Base-by-base conservation (phyloP, 2,888 invertebrate species). In the Antheraea assamensis region DNA sequence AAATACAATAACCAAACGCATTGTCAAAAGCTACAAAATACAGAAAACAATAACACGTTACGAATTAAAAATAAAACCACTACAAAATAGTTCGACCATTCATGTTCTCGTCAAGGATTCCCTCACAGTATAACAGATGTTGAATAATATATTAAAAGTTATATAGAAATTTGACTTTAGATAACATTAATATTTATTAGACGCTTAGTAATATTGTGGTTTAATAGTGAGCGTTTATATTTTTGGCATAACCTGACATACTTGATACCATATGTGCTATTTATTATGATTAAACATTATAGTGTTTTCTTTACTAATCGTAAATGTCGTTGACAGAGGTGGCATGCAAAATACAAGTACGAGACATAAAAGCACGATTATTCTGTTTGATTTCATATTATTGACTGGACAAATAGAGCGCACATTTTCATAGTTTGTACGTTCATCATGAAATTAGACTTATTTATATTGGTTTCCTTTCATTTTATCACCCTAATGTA, bases 401-500 rank as follows among this genome's bases (percentile, higher is more conserved):
- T 27, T 30, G 17, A 17, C 19, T 64, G 30, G 3, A 5, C 61
- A 64, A 30, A 64, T 30, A 64, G 61, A 64, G 3, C 30, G 27
- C 17, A 17, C 17, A 30, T 30, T 17, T 15, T 27, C 15, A 64
- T 64, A 13, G 61, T 64, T 64, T 17, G 31, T 68, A 68, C n/a
- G 13, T 68, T 10, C n/a, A 35, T 24, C 35, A 35, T 35, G n/a
- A 35, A 68, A 35, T 68, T n/a, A 21, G 31, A 68, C 24, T 30
- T 3, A 31, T 30, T 68, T 68, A 64, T 64, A 35, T 35, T 68
- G 68, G 68, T 10, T 8, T 68, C 35, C 24, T n/a, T 35, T 68
- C 21, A 35, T 49, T 47, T 64, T 58, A 30, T 71, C 74, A 72
- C 72, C 74, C 55, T 75, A 75, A 70, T 79, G 80, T 82, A 79